Evolutionary conservation across 2,113 vertebrate species (phyloP), one percentile per base, ranked within the genome.

Genomic region (Phyllopteryx taeniolatus): DNA sequence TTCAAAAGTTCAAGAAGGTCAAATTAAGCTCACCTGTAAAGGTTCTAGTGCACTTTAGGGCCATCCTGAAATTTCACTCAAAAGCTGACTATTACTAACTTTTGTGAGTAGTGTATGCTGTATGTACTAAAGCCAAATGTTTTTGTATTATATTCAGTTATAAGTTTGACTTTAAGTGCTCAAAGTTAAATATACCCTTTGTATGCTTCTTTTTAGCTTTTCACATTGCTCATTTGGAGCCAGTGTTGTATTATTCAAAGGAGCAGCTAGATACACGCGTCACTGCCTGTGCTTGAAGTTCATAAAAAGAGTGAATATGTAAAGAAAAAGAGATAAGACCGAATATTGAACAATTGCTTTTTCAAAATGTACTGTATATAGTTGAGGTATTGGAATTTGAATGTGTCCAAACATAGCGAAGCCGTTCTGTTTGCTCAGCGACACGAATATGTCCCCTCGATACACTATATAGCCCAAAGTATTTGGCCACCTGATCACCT

Each of bases 161-260:
- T 51, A 49, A 49, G 17, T 17, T 51, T 20, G 20, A 54, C 20
- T 54, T 54, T n/a, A 5, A 51, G 47, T 14, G 13, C 35, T 39
- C 11, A 15, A 22, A 39, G 17, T 60, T 1, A 68, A 73, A 67
- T 65, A 53, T 13, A 67, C 15, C 51, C 77, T 81, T 74, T 72
- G 62, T 77, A 72, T 44, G 73, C 72, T 46, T 14, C 46, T 65
- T 76, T 68, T 67, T 9, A 56, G 63, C 63, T 46, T 65, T 71
- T 13, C 31, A n/a, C 46, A 67, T 74, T 77, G 47, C 73, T 79
- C 61, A 70, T 10, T 42, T 68, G 68, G 70, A 71, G 65, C 17
- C 8, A 8, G 51, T 70, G 67, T 72, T 86, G 67, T 78, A 76
- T 80, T 75, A 72, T 83, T 81, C 44, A 78, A 68, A 35, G 67